Evolutionary conservation across 1,140 invertebrate species (phyloP).

Genomic region (Drosophila littoralis): DNA sequence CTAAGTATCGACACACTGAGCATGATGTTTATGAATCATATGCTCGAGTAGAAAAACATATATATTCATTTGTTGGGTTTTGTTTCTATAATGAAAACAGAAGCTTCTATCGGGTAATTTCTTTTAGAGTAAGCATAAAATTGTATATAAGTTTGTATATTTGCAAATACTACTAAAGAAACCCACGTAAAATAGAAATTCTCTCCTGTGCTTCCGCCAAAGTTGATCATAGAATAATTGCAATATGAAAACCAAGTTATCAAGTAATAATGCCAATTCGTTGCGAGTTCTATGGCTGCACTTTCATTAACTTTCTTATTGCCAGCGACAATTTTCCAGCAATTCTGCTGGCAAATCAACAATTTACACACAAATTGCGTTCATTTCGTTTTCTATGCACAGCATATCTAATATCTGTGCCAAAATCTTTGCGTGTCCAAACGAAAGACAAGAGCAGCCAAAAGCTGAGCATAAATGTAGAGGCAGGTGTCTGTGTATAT

Average conservation of each 20-base stretch:
- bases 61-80: too few species aligned
- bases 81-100: too few species aligned
- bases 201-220: not conserved
- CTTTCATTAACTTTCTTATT: constrained; percentile 61
- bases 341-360: constrained; percentile 31
- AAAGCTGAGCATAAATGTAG: constrained; percentile 21
- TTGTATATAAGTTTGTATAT: too few species aligned
- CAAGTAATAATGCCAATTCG: constrained; percentile 8
- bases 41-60: too few species aligned
- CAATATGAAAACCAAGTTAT: not conserved
- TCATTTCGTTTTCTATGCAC: constrained; percentile 71
- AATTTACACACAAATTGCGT: constrained; percentile 53
- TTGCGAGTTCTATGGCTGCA: constrained; percentile 21
- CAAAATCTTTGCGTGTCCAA: constrained; percentile 67
- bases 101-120: too few species aligned
- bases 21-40: too few species aligned
- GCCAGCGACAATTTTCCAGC: constrained; percentile 49
- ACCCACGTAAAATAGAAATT: not conserved
- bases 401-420: constrained; percentile 46
- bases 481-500: constrained; percentile 9
- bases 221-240: not conserved
- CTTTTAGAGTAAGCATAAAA: too few species aligned
- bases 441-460: constrained; percentile 38
- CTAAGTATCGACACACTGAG: too few species aligned
- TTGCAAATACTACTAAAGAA: not conserved